Evolutionary conservation across 2,888 invertebrate species (phyloP), one percentile per base, ranked within the genome.

Genomic region (Lycia hirtaria): DNA sequence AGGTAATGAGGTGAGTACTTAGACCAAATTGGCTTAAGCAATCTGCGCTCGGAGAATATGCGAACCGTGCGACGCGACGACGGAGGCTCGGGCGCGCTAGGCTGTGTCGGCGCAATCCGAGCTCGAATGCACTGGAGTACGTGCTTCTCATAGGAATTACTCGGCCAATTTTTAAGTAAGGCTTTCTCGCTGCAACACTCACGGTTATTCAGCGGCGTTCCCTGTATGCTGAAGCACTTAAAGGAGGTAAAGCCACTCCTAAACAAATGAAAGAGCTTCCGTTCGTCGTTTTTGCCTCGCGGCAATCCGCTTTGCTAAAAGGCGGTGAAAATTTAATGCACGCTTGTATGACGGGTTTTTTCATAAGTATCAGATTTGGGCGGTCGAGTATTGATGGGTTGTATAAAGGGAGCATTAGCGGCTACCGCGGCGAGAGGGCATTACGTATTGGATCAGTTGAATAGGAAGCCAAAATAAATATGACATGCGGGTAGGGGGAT

Each of bases 131-230:
- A 86, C 85, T 85, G 76, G 71, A 70, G 82, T 82, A 90, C 90
- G 90, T 91, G 91, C 83, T 88, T 83, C 78, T 89, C 88, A 90
- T 91, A 86, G 82, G 78, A 89, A 91, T 87, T 84, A 85, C 83
- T 76, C 72, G 69, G 78, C 80, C 87, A 88, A 89, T 90, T 89
- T 89, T 89, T 90, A 90, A 89, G 86, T 85, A 84, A 83, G 82
- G 80, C 80, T 84, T 85, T 83, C 75, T 77, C 85, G 84, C 81
- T 88, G 87, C 88, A 88, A 81, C 85, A 85, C 88, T 86, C 79
- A 78, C 81, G 77, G 82, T 83, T 85, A 88, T 88, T 88, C 87
- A 88, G 79, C 68, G 79, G 67, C 69, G 78, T 79, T 78, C 73
- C 74, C 69, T 72, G 81, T 83, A 83, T 85, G 83, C 79, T 80